Base-by-base conservation (phyloP, 1,140 invertebrate species). In the Hylaeus volcanicus region DNA sequence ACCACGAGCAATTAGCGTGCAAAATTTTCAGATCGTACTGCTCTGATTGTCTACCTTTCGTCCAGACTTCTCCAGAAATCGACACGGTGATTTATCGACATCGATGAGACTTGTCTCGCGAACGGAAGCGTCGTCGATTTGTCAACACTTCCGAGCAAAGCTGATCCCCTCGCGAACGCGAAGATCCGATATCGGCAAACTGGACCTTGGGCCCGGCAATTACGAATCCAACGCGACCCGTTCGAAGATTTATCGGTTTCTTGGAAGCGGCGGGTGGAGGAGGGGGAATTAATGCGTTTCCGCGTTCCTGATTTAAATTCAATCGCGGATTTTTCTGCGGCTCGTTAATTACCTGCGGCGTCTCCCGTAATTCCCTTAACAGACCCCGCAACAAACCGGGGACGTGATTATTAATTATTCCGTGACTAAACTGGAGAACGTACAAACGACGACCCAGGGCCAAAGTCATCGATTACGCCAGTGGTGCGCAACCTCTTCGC, bases 91-190 rank as follows among this genome's bases (percentile, higher is more conserved):
- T 70, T 79, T 74, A 73, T 70, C 73, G 73, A 53, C 65, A 45
- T 12, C 3, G 65, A 53, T 26, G 26, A 26, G 26, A 26, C 26
- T 26, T 26, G 26, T 26, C 26, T 26, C 26, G 26, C 37, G 60
- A 68, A 56, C 82, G 77, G 77, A 80, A 81, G 72, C 60, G 69
- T 60, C 45, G 12, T 64, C 82, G 72, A 84, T 85, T 81, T 81
- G 72, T 85, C 83, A 55, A 81, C 78, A 74, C 74, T 75, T 82
- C 63, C 74, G 65, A 9, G 66, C 64, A 39, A 53, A 41, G 70
- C 65, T 51, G 64, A 60, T 83, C 58, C 26, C n/a, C 56, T 14
- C 58, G 11, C 45, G 41, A 60, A n/a, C 73, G 51, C 9, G 15
- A 39, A 37, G 60, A 70, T 68, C 51, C 51, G 51, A 70, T 68